These are phyloP conservation scores for Lepus europaeus DNA, from an alignment of 2,113 vertebrate species.

Conservation along the genomic window DNA sequence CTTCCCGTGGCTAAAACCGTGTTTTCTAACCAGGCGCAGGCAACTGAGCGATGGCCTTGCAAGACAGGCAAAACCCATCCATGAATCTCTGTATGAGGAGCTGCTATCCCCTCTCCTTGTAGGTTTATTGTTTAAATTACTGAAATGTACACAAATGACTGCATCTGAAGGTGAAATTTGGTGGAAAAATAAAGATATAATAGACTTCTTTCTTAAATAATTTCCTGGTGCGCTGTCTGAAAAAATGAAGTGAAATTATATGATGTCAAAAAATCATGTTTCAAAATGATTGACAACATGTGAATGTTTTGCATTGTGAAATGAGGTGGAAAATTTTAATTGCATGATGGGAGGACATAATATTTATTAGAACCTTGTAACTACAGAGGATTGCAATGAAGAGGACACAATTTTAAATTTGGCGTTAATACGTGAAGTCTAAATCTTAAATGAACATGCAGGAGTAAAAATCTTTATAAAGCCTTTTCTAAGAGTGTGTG, in stretches of 20 bases:
- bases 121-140: slow-evolving; percentile 87
- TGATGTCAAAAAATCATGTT: slow-evolving; percentile 92
- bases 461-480: slow-evolving; percentile 84
- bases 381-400: slow-evolving; percentile 87
- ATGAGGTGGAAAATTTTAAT: slow-evolving; percentile 93
- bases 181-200: slow-evolving; percentile 91
- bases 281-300: slow-evolving; percentile 92
- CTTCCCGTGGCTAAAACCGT: slow-evolving; percentile 84
- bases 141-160: slow-evolving; percentile 89
- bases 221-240: slow-evolving; percentile 90
- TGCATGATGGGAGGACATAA: slow-evolving; percentile 92
- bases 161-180: slow-evolving; percentile 87
- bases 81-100: slow-evolving; percentile 61
- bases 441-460: slow-evolving; percentile 86
- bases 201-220: slow-evolving; percentile 90
- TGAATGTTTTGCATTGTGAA: slow-evolving; percentile 91
- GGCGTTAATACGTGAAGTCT: slow-evolving; percentile 87
- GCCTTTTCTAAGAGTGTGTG: slow-evolving; percentile 74
- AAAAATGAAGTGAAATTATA: slow-evolving; percentile 92
- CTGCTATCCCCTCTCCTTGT: slow-evolving; percentile 83
- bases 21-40: slow-evolving; percentile 81
- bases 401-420: slow-evolving; percentile 89
- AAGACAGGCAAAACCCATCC: slow-evolving; percentile 79
- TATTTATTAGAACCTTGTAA: slow-evolving; percentile 93
- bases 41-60: slow-evolving; percentile 70